Percentiles rank a stretch among this genome's conserved stretches.
Evolutionary conservation across 2,888 invertebrate species (phyloP).

Genomic region (Meta bourneti): DNA sequence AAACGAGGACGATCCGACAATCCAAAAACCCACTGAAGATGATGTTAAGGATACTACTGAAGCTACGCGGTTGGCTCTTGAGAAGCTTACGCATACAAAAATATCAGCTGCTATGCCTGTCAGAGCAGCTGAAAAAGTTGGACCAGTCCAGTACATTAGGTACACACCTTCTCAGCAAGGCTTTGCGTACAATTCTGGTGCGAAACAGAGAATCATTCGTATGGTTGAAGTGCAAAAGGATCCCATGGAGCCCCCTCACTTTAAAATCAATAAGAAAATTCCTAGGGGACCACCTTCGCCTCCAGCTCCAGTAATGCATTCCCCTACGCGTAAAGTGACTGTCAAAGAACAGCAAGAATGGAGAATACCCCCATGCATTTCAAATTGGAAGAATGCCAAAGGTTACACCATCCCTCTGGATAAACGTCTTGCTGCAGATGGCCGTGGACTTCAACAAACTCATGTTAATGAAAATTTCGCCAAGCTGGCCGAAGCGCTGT

Average conservation of each 20-base stretch:
- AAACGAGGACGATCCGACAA: conserved; percentile 92
- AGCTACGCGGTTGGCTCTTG: conserved; percentile 91
- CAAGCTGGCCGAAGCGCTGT: conserved; percentile 97
- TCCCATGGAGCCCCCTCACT: conserved; percentile 99
- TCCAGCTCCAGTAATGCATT: conserved; percentile 98
- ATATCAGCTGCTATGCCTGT: conserved; percentile 98
- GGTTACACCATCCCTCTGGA: conserved; percentile 97
- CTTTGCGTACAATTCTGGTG: conserved; percentile 94
- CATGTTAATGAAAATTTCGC: conserved; percentile 99
- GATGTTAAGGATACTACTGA: conserved; percentile 93
- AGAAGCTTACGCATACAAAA: conserved; percentile 92
- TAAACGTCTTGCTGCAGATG: conserved; percentile 98
- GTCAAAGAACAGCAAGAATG: conserved; percentile 99
- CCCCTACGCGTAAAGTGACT: conserved; percentile 97
- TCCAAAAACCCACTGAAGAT: conserved; percentile 94
- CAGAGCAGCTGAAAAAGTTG: conserved; percentile 94
- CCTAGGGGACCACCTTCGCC: conserved; percentile 99
- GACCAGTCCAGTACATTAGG: conserved; percentile 94
- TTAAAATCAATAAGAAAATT: conserved; percentile 98
- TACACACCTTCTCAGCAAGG: conserved; percentile 99
- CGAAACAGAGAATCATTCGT: conserved; percentile 97
- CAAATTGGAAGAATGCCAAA: conserved; percentile 99
- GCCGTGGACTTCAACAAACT: conserved; percentile 96
- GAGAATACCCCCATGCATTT: conserved; percentile 99
- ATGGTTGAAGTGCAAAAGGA: conserved; percentile 96